These are phyloP conservation scores for Hydrochoerus hydrochaeris DNA, from an alignment of 2,113 vertebrate genomes.

Conservation along the genomic window DNA sequence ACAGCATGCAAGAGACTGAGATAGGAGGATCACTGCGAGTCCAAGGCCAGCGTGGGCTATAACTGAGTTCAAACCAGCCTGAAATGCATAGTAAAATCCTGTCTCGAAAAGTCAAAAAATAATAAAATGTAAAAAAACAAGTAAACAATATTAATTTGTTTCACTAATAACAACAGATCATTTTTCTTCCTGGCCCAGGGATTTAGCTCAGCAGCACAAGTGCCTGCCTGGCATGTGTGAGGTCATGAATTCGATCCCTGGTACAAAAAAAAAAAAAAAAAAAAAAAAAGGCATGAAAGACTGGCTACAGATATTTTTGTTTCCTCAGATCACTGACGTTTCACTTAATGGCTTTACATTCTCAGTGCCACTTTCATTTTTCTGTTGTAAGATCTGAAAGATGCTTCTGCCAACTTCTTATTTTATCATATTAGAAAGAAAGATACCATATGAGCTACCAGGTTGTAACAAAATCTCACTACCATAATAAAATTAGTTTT, in stretches of 20 bases:
- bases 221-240: too few species aligned
- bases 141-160: neutral
- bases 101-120: neutral
- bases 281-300: too few species aligned
- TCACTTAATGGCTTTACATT: neutral
- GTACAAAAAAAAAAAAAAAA: too few species aligned
- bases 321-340: neutral
- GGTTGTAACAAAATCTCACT: neutral
- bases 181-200: neutral
- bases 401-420: neutral
- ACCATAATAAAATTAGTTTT: neutral
- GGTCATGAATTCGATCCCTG: too few species aligned
- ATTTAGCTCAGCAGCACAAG: too few species aligned
- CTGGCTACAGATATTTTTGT: neutral
- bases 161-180: neutral
- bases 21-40: neutral
- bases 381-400: neutral
- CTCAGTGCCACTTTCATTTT: neutral
- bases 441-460: neutral
- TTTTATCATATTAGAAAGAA: neutral
- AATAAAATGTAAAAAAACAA: neutral
- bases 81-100: neutral
- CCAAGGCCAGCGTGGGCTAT: neutral
- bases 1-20: neutral
- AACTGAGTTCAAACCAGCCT: neutral